Percentiles rank a stretch among this genome's conserved stretches.
Evolutionary conservation across 2,113 vertebrate species (phyloP).

Genomic region (Pavo muticus): DNA sequence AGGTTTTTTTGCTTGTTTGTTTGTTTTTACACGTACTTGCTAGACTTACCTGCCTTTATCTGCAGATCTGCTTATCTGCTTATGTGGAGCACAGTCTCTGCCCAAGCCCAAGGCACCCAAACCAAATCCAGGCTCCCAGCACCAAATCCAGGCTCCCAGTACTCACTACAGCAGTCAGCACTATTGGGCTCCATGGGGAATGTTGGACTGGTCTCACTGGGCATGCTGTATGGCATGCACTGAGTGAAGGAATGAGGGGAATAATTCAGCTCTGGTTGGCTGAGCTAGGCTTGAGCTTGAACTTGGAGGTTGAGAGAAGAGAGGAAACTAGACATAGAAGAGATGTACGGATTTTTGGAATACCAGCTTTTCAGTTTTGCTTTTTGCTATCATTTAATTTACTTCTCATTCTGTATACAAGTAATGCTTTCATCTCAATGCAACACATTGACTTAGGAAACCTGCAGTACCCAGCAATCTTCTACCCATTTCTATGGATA

Average conservation of each 20-base stretch:
- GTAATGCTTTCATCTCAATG: neutral
- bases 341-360: neutral
- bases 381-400: neutral
- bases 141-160: neutral
- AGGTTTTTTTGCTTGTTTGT: neutral
- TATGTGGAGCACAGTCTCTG: neutral
- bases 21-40: neutral
- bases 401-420: neutral
- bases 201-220: neutral
- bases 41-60: neutral
- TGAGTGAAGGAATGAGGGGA: neutral
- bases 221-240: neutral
- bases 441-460: too few relatives aligned
- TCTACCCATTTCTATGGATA: neutral
- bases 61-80: neutral
- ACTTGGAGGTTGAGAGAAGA: neutral
- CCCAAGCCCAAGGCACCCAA: neutral
- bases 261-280: neutral
- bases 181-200: neutral
- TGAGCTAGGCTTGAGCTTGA: neutral
- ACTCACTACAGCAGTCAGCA: rapidly evolving
- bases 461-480: neutral
- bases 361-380: neutral
- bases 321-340: neutral
- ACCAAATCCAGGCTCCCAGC: neutral